These are phyloP conservation scores for Leptogaster cylindrica DNA, from an alignment of 2,888 invertebrate species.

Conservation along the genomic window DNA sequence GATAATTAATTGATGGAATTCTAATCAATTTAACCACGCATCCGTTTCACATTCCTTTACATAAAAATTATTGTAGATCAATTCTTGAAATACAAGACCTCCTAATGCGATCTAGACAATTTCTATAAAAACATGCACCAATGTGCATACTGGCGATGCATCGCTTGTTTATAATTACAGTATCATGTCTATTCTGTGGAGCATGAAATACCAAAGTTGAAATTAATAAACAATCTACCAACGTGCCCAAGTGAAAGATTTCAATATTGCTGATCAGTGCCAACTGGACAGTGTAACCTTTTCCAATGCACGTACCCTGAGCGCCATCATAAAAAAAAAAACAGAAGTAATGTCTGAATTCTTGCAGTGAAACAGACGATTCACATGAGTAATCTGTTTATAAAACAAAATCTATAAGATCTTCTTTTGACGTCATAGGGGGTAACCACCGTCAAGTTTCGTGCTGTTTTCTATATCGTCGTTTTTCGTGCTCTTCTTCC, in stretches of 20 bases:
- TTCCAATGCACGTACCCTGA: conserved; percentile 27
- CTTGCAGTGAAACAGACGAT: conserved; percentile 5
- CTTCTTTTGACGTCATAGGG: background rate
- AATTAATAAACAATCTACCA: background rate
- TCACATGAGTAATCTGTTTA: conserved; percentile 19
- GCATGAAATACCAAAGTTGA: conserved; percentile 27
- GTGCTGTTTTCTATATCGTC: background rate
- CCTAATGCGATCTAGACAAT: no score
- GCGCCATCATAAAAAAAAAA: conserved; percentile 6
- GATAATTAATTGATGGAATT: no score
- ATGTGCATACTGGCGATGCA: no score
- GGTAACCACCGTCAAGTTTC: background rate
- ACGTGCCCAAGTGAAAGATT: background rate
- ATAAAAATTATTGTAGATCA: no score
- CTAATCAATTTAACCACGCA: no score
- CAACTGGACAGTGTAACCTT: background rate
- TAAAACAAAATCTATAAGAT: conserved; percentile 8
- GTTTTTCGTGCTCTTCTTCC: background rate
- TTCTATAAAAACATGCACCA: no score
- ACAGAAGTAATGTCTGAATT: background rate
- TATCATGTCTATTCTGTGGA: background rate
- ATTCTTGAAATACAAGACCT: no score
- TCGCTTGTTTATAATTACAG: no score
- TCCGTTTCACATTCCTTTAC: no score
- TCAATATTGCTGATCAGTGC: conserved; percentile 6